A percentile compares a stretch with the other conserved stretches of the same genome.
phyloP scores from a whole-genome alignment of 2,797 vertebrate species.

The Loriculus beryllinus region DNA sequence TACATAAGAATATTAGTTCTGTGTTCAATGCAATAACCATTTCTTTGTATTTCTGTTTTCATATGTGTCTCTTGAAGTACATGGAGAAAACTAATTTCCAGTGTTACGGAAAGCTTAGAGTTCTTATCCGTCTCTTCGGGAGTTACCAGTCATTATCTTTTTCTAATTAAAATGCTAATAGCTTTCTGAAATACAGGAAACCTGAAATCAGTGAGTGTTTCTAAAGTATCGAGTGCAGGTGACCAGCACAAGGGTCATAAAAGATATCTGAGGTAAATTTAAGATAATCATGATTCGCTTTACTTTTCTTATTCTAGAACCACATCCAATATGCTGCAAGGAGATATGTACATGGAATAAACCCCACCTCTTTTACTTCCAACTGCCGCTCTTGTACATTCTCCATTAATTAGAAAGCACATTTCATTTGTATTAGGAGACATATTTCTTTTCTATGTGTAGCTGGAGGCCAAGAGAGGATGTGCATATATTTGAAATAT shows the following conservation, averaged over 20 bases:
- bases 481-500: not conserved
- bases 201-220: not conserved
- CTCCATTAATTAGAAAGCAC: not conserved
- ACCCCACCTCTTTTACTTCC: not conserved
- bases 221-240: not conserved
- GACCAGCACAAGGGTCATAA: not conserved
- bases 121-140: not conserved
- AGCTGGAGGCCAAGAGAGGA: not conserved
- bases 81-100: not conserved
- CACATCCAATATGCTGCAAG: not conserved
- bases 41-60: not conserved
- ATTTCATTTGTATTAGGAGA: not conserved
- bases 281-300: not conserved
- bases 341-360: not conserved
- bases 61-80: not conserved
- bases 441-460: not conserved
- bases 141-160: not conserved
- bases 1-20: not conserved
- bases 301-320: not conserved
- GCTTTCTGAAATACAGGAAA: not conserved
- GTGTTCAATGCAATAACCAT: not conserved
- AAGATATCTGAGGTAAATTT: not conserved
- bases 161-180: not conserved
- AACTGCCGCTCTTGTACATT: not conserved
- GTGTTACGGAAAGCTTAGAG: not conserved